Evolutionary conservation across 2,797 vertebrate genomes (phyloP), one percentile per base, ranked within the genome.

Genomic region (Brachymystax lenok): DNA sequence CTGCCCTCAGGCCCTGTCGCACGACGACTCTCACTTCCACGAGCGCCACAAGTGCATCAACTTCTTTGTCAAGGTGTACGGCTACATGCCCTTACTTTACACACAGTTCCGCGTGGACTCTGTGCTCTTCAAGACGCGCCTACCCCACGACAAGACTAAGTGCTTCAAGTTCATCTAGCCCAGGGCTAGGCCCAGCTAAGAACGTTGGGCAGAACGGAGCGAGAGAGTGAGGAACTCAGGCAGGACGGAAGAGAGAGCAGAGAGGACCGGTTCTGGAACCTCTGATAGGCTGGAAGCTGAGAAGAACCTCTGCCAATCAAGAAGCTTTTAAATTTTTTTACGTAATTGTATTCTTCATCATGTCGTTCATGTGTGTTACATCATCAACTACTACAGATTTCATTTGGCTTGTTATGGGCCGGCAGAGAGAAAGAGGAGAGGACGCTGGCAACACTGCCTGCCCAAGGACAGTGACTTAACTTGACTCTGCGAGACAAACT

Each of bases 41-140:
- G 98, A 99, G 93, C 95, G 98, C 19, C 98, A 99, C 95, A 99
- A 97, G 88, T 99, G 98, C 92, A 99, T 99, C 93, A 99, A 99
- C 93, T 99, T 99, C 89, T 99, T 99, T 0, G 98, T 99, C 74
- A 97, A 96, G 88, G 98, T 99, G 87, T 99, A 99, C 0, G 98
- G 98, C 83, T 99, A 99, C 91, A 99, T 99, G 98, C 98, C 98
- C 0, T 94, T 99, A 74, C 92, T 99, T 8, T 99, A 99, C 92
- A 99, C 98, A 0, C 98, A 99, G 92, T 99, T 99, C 84, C 95
- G 98, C 0, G 98, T 99, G 83, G 98, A 99, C 93, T 99, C 98
- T 0, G 98, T 99, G 76, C 95, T 99, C 82, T 99, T 99, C 90
- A 99, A 99, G 94, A 99, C 98, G 2, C 96, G 98, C 74, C 91